Conservation (phyloP, 2,113 vertebrate species). For the Microtus pennsylvanicus region DNA sequence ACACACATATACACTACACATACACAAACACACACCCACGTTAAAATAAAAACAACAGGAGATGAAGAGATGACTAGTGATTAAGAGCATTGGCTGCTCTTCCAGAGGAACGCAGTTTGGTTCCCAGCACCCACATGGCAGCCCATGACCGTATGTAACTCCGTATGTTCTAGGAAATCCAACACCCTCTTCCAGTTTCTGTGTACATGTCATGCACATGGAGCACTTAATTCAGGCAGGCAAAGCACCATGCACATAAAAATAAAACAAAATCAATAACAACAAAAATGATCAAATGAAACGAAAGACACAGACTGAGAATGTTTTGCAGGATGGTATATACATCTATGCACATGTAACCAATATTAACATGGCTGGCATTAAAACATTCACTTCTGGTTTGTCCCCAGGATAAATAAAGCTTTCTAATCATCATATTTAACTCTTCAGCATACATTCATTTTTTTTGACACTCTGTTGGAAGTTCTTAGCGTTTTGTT, state of each 20-base stretch:
- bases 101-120: not conserved
- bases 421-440: not conserved
- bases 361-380: not conserved
- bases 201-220: not conserved
- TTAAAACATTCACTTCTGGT: not conserved
- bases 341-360: not conserved
- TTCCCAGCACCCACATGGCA: not conserved
- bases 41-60: too few relatives aligned
- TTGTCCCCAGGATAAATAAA: not conserved
- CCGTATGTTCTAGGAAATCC: not conserved
- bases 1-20: not conserved
- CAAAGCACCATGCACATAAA: not conserved
- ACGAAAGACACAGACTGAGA: not conserved
- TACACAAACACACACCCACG: not conserved
- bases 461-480: not conserved
- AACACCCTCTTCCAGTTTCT: not conserved
- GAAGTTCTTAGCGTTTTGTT: slow-evolving; percentile 4
- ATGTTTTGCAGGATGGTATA: not conserved
- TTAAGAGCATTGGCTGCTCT: not conserved
- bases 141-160: not conserved
- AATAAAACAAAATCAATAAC: not conserved
- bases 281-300: slow-evolving; percentile 5
- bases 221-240: not conserved
- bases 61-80: not conserved
- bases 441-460: not conserved